phyloP scores from a whole-genome alignment of 2,113 vertebrate genomes.

The Mustela nigripes region DNA sequence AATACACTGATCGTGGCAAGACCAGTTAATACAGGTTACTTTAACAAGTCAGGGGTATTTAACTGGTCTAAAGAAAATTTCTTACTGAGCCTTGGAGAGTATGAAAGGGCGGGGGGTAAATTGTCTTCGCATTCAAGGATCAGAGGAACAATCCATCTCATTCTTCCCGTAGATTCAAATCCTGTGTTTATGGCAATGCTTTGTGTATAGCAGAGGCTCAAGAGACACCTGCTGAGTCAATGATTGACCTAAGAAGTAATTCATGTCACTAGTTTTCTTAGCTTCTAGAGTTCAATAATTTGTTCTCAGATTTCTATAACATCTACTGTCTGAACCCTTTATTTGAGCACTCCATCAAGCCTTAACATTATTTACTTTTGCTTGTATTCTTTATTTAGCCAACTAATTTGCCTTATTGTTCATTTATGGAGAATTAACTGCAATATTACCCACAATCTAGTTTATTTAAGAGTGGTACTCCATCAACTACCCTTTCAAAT shows the following conservation, averaged over 20 bases:
- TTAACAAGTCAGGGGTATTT: neutral
- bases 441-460: neutral
- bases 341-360: neutral
- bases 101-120: neutral
- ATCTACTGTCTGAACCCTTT: neutral
- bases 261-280: neutral
- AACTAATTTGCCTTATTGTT: neutral
- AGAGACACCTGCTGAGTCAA: neutral
- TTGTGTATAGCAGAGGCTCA: neutral
- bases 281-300: slow-evolving; percentile 5
- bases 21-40: neutral
- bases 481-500: neutral
- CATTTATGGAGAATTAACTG: neutral
- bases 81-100: neutral
- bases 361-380: neutral
- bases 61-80: neutral
- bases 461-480: neutral
- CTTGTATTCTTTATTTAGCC: slow-evolving; percentile 20
- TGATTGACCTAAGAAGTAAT: slow-evolving; percentile 19
- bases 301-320: neutral
- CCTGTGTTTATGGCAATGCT: neutral
- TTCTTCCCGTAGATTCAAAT: neutral
- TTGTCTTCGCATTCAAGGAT: neutral
- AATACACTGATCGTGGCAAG: neutral
- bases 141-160: neutral